Base-by-base conservation (phyloP, 2,797 vertebrate genomes). In the Premnoplex brunnescens region DNA sequence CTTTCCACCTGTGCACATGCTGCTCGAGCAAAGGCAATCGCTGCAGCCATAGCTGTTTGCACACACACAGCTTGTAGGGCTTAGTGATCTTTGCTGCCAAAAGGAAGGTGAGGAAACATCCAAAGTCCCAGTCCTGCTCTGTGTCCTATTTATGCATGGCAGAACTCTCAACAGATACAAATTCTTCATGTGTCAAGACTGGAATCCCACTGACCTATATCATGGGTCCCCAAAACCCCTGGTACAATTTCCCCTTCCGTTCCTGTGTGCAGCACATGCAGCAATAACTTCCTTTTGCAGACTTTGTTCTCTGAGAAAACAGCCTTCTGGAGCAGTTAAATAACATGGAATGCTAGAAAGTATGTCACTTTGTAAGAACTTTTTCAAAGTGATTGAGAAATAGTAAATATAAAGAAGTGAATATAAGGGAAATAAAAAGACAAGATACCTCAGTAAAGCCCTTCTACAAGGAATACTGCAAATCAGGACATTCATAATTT, bases 11-110 rank as follows among this genome's bases (percentile, higher is more conserved):
- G 41, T 39, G 36, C 74, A 34, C 4, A 0, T 5, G 3, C 6
- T 32, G 32, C 39, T 71, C 59, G 52, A 52, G 12, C 19, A 48
- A 32, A 32, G 32, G 10, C 0, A 0, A 14, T 48, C 1, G 0
- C 39, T 76, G 46, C 56, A 63, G 60, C 32, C 22, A 1, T 19
- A 32, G 36, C 7, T 72, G 34, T 37, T 69, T 43, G 46, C 55
- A 66, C 56, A 27, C 34, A 15, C 59, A 39, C 19, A 46, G 10
- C 19, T 46, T 17, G 4, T 58, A 7, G 19, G 30, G 7, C 48
- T 91, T 48, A 48, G 9, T 55, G 48, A 9, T 39, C 60, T 88
- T 56, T 49, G 9, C 54, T 88, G 44, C 28, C 18, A 8, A 75
- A 85, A 63, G 18, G 19, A 68, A 44, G 5, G 2, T 36, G 48